Conservation (phyloP, 2,113 vertebrate species). For the Kobus ellipsiprymnus region DNA sequence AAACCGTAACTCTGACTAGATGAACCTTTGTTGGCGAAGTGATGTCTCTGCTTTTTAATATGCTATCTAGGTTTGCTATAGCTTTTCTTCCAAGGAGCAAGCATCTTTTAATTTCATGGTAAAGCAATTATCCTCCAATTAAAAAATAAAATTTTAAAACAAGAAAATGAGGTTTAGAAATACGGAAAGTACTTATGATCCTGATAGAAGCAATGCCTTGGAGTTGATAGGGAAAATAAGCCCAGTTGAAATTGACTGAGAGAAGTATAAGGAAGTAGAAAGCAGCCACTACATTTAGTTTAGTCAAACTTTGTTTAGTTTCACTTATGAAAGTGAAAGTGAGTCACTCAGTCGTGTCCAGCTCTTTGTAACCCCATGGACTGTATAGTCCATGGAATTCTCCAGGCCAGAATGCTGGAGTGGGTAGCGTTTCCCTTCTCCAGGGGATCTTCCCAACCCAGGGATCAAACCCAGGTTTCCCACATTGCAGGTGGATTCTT, state of each 20-base stretch:
- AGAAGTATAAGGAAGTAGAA: not conserved
- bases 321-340: not conserved
- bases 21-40: not conserved
- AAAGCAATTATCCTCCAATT: not conserved
- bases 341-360: not conserved
- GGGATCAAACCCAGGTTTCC: not conserved
- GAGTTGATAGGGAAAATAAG: not conserved
- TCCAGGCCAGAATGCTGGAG: not conserved
- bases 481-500: not conserved
- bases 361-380: not conserved
- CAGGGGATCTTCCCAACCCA: not conserved
- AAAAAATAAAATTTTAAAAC: not conserved
- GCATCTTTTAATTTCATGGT: not conserved
- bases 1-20: not conserved
- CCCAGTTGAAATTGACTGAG: not conserved
- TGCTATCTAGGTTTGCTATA: not conserved
- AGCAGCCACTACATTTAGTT: not conserved
- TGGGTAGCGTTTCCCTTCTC: not conserved
- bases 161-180: not conserved
- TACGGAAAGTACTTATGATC: not conserved
- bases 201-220: not conserved
- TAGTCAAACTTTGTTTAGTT: not conserved
- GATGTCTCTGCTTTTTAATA: not conserved
- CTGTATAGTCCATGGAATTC: not conserved
- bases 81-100: not conserved